These are phyloP conservation scores for Gadopsis marmoratus DNA, from an alignment of 2,797 vertebrate genomes.

Conservation along the genomic window DNA sequence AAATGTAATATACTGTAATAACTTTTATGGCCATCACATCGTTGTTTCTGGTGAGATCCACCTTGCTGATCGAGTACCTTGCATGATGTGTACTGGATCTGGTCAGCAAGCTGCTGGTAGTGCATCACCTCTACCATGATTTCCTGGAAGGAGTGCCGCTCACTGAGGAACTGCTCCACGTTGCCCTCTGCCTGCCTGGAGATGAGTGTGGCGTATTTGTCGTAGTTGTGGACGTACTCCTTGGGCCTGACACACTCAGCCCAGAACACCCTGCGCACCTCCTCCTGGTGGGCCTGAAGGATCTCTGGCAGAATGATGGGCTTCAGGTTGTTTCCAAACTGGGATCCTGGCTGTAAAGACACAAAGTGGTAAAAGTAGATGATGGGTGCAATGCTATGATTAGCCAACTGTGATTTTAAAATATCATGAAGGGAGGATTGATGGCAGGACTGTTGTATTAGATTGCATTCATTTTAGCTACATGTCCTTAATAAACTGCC, in stretches of 20 bases:
- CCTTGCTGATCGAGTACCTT: slow-evolving; percentile 80
- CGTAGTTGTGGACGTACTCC: slow-evolving; percentile 86
- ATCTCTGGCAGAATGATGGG: slow-evolving; percentile 89
- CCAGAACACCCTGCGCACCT: slow-evolving; percentile 81
- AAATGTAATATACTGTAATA: background rate
- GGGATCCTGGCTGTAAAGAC: slow-evolving; percentile 72
- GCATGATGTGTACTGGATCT: slow-evolving; percentile 86
- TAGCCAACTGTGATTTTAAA: background rate
- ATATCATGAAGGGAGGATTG: background rate
- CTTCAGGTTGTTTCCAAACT: slow-evolving; percentile 77
- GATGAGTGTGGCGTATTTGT: slow-evolving; percentile 87
- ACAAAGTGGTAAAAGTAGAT: background rate
- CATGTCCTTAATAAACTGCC: background rate
- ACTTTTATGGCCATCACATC: background rate
- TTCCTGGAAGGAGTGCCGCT: slow-evolving; percentile 86
- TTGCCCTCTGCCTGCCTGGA: slow-evolving; percentile 87
- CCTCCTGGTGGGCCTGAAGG: slow-evolving; percentile 82
- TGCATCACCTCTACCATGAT: slow-evolving; percentile 86
- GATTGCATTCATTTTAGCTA: background rate
- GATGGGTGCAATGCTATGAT: background rate
- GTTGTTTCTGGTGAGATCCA: background rate
- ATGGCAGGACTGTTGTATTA: background rate
- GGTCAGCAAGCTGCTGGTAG: slow-evolving; percentile 86
- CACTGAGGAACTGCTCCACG: slow-evolving; percentile 85
- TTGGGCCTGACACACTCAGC: slow-evolving; percentile 83